phyloP scores from a whole-genome alignment of 2,888 invertebrate genomes.

The Melieria picta region DNA sequence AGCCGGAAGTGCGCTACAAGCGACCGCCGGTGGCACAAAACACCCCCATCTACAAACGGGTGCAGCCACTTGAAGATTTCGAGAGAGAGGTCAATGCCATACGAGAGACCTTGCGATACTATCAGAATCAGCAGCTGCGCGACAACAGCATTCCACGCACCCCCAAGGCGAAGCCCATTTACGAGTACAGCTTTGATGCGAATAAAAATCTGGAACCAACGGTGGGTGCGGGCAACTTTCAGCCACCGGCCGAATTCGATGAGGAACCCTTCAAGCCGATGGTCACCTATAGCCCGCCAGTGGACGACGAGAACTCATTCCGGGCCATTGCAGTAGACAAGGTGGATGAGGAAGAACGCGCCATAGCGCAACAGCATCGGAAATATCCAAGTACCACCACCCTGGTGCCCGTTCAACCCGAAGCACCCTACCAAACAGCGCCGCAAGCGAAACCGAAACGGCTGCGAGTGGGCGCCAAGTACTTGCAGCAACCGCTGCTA shows the following conservation, averaged over 20 bases:
- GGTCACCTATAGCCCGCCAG: slow-evolving; percentile 68
- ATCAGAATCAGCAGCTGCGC: slow-evolving; percentile 69
- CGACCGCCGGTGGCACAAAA: slow-evolving; percentile 31
- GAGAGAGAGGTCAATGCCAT: slow-evolving; percentile 75
- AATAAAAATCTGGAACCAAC: slow-evolving; percentile 52
- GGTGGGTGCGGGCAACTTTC: slow-evolving; percentile 44
- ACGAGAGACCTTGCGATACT: slow-evolving; percentile 74
- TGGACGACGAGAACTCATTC: slow-evolving; percentile 62
- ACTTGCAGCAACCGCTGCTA: slow-evolving; percentile 41
- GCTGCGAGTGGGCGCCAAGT: slow-evolving; percentile 45
- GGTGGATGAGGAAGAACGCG: slow-evolving; percentile 58
- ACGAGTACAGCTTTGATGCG: slow-evolving; percentile 79
- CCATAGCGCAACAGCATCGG: slow-evolving; percentile 52
- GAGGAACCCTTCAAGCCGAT: slow-evolving; percentile 74
- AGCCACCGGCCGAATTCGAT: slow-evolving; percentile 66
- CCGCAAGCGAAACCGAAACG: slow-evolving; percentile 41
- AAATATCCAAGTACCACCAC: slow-evolving; percentile 56
- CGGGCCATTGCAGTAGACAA: slow-evolving; percentile 66
- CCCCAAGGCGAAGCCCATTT: slow-evolving; percentile 70
- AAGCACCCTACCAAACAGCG: slow-evolving; percentile 29
- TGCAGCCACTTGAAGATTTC: slow-evolving; percentile 68
- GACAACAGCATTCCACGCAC: slow-evolving; percentile 59
- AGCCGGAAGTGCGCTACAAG: slow-evolving; percentile 66
- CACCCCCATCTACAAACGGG: slow-evolving; percentile 32
- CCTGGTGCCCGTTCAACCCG: slow-evolving; percentile 43